Conservation (phyloP, 2,113 vertebrate species). For the Aegotheles bennettii region DNA sequence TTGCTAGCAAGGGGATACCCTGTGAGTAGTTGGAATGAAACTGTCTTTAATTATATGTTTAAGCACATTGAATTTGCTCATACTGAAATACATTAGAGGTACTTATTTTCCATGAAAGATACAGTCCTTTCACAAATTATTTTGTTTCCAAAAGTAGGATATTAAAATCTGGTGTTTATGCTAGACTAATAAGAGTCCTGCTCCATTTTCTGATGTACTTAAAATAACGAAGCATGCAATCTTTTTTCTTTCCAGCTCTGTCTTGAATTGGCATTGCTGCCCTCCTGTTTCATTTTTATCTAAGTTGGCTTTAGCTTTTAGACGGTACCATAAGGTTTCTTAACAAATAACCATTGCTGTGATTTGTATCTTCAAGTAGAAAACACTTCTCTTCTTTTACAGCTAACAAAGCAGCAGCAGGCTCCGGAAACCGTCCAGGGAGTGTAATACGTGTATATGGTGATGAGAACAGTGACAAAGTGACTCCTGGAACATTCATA, state of each 20-base stretch:
- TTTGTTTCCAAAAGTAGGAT: constrained; percentile 19
- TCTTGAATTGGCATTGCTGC: constrained; percentile 78
- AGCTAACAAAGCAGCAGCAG: constrained; percentile 83
- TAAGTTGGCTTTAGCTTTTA: constrained; percentile 80
- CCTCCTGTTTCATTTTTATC: constrained; percentile 69
- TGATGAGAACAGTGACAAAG: constrained; percentile 92
- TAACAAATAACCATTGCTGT: constrained; percentile 57
- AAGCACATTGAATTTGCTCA: background rate
- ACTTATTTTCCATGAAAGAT: constrained; percentile 2
- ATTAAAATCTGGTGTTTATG: constrained; percentile 63
- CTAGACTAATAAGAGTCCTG: constrained; percentile 80
- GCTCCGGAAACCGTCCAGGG: constrained; percentile 80
- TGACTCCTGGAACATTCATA: constrained; percentile 91
- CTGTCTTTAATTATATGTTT: background rate
- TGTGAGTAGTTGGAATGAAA: constrained; percentile 16
- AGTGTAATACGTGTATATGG: constrained; percentile 90
- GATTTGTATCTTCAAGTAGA: constrained; percentile 18
- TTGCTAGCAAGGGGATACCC: constrained; percentile 4
- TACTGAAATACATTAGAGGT: background rate
- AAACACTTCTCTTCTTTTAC: constrained; percentile 57
- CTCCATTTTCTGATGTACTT: constrained; percentile 77
- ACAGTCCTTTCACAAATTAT: background rate
- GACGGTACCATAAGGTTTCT: constrained; percentile 69
- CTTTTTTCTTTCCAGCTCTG: constrained; percentile 74
- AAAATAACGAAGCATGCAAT: constrained; percentile 78